A percentile compares a stretch with the other conserved stretches of the same genome.
phyloP scores from a whole-genome alignment of 2,888 invertebrate genomes.

The Tachystola acroxantha region DNA sequence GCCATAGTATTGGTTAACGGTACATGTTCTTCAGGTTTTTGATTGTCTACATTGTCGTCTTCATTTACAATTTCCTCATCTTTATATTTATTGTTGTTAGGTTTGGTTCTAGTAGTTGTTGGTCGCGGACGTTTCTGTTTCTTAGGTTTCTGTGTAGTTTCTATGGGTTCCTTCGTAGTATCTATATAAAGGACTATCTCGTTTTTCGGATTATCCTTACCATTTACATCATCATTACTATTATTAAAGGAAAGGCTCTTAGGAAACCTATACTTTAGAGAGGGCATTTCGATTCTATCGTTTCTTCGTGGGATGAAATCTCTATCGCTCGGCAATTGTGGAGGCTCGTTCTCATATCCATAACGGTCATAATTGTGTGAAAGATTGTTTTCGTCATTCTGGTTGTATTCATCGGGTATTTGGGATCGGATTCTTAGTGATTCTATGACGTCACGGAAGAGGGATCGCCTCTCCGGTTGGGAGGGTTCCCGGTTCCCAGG shows the following conservation, averaged over 20 bases:
- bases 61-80: conserved; percentile 24
- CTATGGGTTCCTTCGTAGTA: conserved; percentile 29
- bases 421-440: conserved; percentile 56
- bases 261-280: conserved; percentile 57
- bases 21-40: conserved; percentile 21
- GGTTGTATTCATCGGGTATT: conserved; percentile 47
- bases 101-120: conserved; percentile 26
- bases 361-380: conserved; percentile 46
- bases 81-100: conserved; percentile 29
- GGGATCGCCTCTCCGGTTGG: conserved; percentile 47
- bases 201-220: conserved; percentile 37
- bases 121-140: conserved; percentile 31
- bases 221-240: conserved; percentile 18
- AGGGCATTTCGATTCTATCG: conserved; percentile 63
- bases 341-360: conserved; percentile 44
- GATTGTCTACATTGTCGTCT: conserved; percentile 14
- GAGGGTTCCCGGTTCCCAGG: conserved; percentile 38
- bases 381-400: conserved; percentile 55
- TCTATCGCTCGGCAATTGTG: conserved; percentile 46
- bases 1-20: conserved; percentile 55
- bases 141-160: conserved; percentile 44
- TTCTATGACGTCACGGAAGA: conserved; percentile 64
- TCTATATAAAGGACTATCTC: conserved; percentile 53
- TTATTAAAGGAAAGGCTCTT: conserved; percentile 41
- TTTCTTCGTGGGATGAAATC: conserved; percentile 62